Base-by-base conservation (phyloP, 2,888 invertebrate genomes). In the Hydropsyche betteni region DNA sequence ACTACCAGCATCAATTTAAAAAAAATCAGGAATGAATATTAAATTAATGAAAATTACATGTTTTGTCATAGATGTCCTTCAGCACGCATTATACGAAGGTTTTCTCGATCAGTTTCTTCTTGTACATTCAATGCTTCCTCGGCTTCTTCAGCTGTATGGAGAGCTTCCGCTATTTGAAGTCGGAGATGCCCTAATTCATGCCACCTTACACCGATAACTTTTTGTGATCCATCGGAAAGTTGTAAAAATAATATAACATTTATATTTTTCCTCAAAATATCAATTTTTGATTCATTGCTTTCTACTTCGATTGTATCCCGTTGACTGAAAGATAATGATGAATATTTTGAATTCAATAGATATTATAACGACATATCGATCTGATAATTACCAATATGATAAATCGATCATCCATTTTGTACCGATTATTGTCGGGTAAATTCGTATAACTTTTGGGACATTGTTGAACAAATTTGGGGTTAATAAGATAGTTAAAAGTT, bases 351-450 rank as follows among this genome's bases (percentile, higher is more conserved):
- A 36, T 69, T 50, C n/a, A 52, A 14, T 55, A 24, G 53, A 53
- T 8, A 70, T 16, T 38, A 36, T 53, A 53, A n/a, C 2, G 2
- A 51, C 10, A 69, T 7, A 50, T 10, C 5, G 38, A 14, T n/a
- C 10, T 69, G 36, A 69, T 69, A 52, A 53, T 58, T 72, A 72
- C 72, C 72, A 72, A 38, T 58, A 61, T 44, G 72, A 72, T 38
- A 72, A 44, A 72, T 72, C 72, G 14, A 72, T 72, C 61, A 72
- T 58, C 72, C 72, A 72, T 36, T 55, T 55, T n/a, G 72, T 72
- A 8, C 72, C 55, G 0, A 72, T 24, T 34, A 72, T 72, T 5
- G 55, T 72, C 10, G 72, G 72, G 14, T 72, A 34, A 36, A 72
- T 44, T 58, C 72, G 36, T 8, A 72, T 52, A 12, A 34, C 58